These are phyloP conservation scores for Enoplolaimus lenunculus DNA, from an alignment of 2,888 invertebrate species.

Conservation along the genomic window DNA sequence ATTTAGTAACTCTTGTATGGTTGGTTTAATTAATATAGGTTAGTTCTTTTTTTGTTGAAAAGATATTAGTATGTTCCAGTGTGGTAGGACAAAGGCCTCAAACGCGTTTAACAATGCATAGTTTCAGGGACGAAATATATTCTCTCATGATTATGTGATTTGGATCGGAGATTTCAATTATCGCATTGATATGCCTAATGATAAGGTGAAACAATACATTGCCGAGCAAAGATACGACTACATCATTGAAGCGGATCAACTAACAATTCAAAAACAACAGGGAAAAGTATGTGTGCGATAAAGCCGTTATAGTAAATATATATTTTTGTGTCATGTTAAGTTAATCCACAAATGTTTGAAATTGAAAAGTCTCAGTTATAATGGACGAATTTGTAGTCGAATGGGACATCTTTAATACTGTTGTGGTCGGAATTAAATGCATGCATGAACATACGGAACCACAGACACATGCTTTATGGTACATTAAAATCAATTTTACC, in stretches of 20 bases:
- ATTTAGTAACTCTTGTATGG: neutral
- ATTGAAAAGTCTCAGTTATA: too few relatives aligned
- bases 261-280: slow-evolving; percentile 49
- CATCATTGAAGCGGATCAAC: slow-evolving; percentile 71
- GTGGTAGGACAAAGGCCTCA: neutral
- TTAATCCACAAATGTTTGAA: too few relatives aligned
- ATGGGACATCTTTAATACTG: too few relatives aligned
- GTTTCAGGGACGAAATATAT: slow-evolving; percentile 62
- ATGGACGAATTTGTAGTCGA: too few relatives aligned
- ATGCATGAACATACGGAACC: too few relatives aligned
- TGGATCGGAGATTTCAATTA: slow-evolving; percentile 99
- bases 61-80: slow-evolving; percentile 5
- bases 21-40: slow-evolving; percentile 8
- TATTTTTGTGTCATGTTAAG: too few relatives aligned
- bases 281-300: too few relatives aligned
- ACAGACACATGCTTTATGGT: too few relatives aligned
- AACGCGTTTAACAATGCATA: too few relatives aligned
- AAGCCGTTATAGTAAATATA: too few relatives aligned
- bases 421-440: too few relatives aligned
- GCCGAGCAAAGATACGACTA: slow-evolving; percentile 58
- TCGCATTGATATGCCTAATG: slow-evolving; percentile 83
- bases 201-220: slow-evolving; percentile 72
- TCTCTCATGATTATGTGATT: slow-evolving; percentile 92
- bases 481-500: too few relatives aligned
- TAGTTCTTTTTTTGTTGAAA: slow-evolving; percentile 9